A percentile compares a stretch with the other conserved stretches of the same genome.
These are phyloP conservation scores for Rhombomys opimus DNA, from an alignment of 2,113 vertebrate species.

Conservation along the genomic window DNA sequence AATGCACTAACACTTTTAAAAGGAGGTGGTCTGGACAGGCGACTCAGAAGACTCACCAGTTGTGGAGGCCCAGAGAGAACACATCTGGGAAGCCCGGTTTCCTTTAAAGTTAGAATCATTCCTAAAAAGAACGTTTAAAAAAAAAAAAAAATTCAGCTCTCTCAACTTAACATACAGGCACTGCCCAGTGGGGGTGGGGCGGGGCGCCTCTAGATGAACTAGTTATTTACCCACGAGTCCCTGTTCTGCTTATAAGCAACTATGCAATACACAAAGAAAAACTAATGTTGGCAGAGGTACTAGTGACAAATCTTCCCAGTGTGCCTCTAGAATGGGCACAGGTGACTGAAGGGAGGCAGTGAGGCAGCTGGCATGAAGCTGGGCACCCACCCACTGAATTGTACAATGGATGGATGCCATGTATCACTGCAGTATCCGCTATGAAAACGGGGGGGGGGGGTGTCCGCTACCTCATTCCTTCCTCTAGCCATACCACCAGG, in stretches of 20 bases:
- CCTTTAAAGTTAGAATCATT: slow-evolving; percentile 95
- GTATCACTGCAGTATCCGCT: background rate
- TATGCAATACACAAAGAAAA: background rate
- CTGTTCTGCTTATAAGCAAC: background rate
- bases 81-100: slow-evolving; percentile 92
- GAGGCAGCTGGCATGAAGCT: background rate
- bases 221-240: background rate
- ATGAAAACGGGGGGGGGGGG: background rate
- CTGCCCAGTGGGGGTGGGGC: accelerated
- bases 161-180: accelerated
- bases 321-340: background rate
- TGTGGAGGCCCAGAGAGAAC: slow-evolving; percentile 95
- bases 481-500: no score
- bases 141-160: background rate
- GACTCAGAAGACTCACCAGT: slow-evolving; percentile 89
- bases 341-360: background rate
- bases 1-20: background rate
- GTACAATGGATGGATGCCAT: no score
- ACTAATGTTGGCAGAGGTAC: background rate
- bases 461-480: background rate
- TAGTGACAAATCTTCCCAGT: background rate
- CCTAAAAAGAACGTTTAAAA: slow-evolving; percentile 83
- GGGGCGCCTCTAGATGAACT: no score
- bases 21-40: background rate
- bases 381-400: background rate